phyloP scores from a whole-genome alignment of 2,113 vertebrate genomes.

The Lasiurus borealis region DNA sequence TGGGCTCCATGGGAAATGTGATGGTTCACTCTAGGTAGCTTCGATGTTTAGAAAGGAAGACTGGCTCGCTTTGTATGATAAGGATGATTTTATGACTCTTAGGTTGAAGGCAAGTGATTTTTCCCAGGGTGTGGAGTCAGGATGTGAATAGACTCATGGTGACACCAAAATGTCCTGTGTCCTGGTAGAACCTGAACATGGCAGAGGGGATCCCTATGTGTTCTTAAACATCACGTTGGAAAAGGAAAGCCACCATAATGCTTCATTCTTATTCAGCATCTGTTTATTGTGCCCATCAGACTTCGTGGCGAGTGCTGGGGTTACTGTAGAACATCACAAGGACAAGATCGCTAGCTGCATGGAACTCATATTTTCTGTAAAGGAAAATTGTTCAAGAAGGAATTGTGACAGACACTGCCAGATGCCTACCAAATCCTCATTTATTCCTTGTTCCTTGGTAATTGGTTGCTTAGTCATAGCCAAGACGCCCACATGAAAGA shows the following conservation, averaged over 20 bases:
- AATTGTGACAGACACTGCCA: background rate
- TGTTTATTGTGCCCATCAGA: background rate
- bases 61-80: background rate
- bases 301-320: background rate
- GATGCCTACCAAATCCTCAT: background rate
- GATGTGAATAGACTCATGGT: background rate
- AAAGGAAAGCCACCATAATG: background rate
- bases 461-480: background rate
- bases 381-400: background rate
- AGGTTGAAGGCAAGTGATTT: background rate
- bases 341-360: rapidly evolving
- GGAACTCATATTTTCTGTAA: background rate
- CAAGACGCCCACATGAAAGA: background rate
- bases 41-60: background rate
- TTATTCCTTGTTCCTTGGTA: background rate
- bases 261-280: background rate
- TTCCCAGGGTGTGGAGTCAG: background rate
- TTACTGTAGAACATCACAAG: rapidly evolving
- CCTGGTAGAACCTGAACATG: background rate
- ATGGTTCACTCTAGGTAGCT: background rate
- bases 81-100: rapidly evolving
- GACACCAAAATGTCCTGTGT: background rate
- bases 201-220: background rate
- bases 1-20: background rate
- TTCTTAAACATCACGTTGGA: background rate